phyloP scores from a whole-genome alignment of 2,113 vertebrate species.

The Microtus montanus region DNA sequence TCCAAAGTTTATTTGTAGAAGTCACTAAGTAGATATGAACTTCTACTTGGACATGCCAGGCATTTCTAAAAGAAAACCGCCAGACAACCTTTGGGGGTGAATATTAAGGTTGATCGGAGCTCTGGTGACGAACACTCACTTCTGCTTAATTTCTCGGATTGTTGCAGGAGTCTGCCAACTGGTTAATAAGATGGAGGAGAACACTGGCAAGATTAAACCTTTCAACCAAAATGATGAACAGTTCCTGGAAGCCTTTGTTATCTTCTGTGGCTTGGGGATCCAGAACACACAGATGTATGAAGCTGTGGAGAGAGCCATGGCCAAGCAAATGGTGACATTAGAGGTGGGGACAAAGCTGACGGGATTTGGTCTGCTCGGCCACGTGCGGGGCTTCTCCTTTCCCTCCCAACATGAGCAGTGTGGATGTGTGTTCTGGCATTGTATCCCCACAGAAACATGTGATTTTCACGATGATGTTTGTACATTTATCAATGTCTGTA shows the following conservation, averaged over 20 bases:
- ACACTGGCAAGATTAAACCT: conserved; percentile 89
- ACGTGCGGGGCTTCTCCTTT: too few relatives aligned
- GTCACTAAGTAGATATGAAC: too few relatives aligned
- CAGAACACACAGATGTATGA: conserved; percentile 99
- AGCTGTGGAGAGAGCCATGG: conserved; percentile 96
- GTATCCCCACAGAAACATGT: accelerated
- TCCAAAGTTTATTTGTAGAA: not conserved
- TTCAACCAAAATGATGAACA: conserved; percentile 99
- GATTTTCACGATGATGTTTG: too few relatives aligned
- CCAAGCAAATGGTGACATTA: conserved; percentile 97
- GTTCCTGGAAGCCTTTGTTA: conserved; percentile 97
- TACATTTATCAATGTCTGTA: not conserved
- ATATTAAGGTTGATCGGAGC: not conserved
- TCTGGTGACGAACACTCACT: not conserved
- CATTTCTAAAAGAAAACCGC: not conserved
- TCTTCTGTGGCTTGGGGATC: conserved; percentile 98
- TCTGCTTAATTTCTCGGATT: conserved; percentile 48
- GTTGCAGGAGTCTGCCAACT: conserved; percentile 95
- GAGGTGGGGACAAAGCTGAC: conserved; percentile 88
- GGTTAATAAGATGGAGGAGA: conserved; percentile 97
- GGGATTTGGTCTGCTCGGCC: accelerated
- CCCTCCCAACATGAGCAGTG: accelerated
- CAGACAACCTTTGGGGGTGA: not conserved
- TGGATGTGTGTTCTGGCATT: not conserved
- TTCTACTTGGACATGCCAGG: not conserved